A percentile compares a stretch with the other conserved stretches of the same genome.
These are phyloP conservation scores for Nematostella vectensis DNA, from an alignment of 92 coral and sea anemone species.

Conservation along the genomic window DNA sequence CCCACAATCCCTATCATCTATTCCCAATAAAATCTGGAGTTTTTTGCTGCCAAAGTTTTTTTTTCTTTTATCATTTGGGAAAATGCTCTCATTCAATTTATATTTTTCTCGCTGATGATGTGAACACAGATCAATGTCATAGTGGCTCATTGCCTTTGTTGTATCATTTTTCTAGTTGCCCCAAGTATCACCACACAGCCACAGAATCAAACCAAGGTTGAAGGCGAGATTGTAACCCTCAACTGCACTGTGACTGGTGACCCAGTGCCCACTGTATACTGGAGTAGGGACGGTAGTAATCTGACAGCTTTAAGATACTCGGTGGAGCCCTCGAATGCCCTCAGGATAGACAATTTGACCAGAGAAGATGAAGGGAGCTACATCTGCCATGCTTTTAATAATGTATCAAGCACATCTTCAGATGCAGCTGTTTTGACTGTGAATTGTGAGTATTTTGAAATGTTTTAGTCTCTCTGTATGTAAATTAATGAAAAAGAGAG, in stretches of 20 bases:
- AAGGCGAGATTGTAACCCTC: slow-evolving; percentile 17
- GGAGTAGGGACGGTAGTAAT: slow-evolving; percentile 20
- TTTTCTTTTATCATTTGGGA: no score
- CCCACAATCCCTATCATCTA: no score
- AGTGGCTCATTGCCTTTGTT: no score
- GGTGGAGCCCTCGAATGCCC: slow-evolving; percentile 1
- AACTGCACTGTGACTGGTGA: slow-evolving; percentile 29
- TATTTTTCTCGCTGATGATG: no score
- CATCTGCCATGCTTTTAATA: slow-evolving; percentile 14
- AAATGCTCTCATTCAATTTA: no score
- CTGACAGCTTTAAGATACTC: slow-evolving; percentile 5
- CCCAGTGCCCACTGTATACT: slow-evolving; percentile 24
- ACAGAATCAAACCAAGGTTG: slow-evolving; percentile 8
- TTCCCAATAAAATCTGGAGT: no score
- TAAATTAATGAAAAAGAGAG: background rate
- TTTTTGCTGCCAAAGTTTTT: no score
- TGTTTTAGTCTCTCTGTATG: background rate
- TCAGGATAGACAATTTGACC: slow-evolving; percentile 16
- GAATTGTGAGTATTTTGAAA: slow-evolving; percentile 7
- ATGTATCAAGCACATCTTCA: background rate
- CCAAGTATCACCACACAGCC: slow-evolving; percentile 12
- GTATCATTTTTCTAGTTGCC: background rate
- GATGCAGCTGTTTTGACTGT: slow-evolving; percentile 2
- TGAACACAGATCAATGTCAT: no score
- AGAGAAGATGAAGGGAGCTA: slow-evolving; percentile 11